Percentiles rank a stretch among this genome's conserved stretches.
phyloP scores from a whole-genome alignment of 1,140 invertebrate species.

The Araneus ventricosus region DNA sequence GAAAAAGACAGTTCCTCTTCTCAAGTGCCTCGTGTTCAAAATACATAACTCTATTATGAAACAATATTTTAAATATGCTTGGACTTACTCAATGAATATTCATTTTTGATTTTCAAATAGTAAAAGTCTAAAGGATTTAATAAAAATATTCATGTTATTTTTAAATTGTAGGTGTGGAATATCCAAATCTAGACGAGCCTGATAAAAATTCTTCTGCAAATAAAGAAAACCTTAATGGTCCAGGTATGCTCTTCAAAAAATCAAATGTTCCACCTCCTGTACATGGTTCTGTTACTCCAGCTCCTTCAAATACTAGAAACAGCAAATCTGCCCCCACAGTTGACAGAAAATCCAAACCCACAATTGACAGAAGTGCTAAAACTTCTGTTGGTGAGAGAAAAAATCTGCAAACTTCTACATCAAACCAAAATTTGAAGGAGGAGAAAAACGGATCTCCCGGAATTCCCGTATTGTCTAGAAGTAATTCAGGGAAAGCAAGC shows the following conservation, averaged over 20 bases:
- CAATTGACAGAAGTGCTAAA: neutral
- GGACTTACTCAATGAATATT: too few species aligned
- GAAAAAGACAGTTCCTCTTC: too few species aligned
- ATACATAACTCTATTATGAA: too few species aligned
- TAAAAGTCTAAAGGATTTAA: too few species aligned
- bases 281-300: neutral
- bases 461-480: neutral
- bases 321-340: slow-evolving; percentile 49
- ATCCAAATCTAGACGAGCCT: slow-evolving; percentile 78
- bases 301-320: neutral
- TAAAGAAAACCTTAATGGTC: slow-evolving; percentile 31
- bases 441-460: neutral
- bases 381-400: neutral
- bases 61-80: too few species aligned
- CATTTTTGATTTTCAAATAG: too few species aligned
- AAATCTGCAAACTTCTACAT: neutral
- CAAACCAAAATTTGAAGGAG: neutral
- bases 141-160: too few species aligned
- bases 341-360: slow-evolving; percentile 61
- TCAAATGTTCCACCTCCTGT: neutral
- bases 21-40: too few species aligned
- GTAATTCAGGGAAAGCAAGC: neutral
- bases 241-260: slow-evolving; percentile 51
- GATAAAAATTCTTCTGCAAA: neutral
- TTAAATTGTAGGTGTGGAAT: slow-evolving; percentile 41